Evolutionary conservation across 1,140 invertebrate species (phyloP).

Genomic region (Theocolax elegans): DNA sequence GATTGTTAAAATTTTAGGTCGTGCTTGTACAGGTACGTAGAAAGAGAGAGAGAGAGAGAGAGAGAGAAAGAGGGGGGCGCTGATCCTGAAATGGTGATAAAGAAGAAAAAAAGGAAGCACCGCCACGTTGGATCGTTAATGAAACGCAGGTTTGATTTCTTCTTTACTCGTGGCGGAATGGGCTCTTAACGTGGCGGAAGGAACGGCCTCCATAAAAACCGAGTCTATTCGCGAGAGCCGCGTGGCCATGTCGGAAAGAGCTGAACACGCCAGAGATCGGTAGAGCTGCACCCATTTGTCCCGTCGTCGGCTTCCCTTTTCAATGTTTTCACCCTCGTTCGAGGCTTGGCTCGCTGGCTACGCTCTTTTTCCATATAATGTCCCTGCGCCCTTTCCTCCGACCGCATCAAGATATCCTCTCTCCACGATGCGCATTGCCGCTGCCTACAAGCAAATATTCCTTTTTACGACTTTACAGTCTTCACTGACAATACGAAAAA

Average conservation of each 20-base stretch:
- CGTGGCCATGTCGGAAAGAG: conserved; percentile 25
- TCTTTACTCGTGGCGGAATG: conserved; percentile 43
- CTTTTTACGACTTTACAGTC: too few species aligned
- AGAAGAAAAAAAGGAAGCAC: not conserved
- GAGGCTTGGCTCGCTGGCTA: not conserved
- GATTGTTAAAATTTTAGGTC: too few species aligned
- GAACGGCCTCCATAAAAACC: conserved; percentile 44
- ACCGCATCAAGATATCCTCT: too few species aligned
- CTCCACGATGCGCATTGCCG: too few species aligned
- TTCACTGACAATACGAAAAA: too few species aligned
- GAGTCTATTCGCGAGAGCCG: conserved; percentile 35
- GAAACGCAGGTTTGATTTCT: conserved; percentile 41
- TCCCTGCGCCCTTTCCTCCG: too few species aligned
- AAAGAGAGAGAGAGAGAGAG: too few species aligned
- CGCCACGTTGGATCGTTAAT: conserved; percentile 36
- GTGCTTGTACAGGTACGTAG: too few species aligned
- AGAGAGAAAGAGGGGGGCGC: too few species aligned
- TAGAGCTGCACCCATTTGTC: conserved; percentile 38
- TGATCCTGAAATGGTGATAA: not conserved
- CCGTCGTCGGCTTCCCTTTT: conserved; percentile 20
- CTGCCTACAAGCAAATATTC: too few species aligned
- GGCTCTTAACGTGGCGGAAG: conserved; percentile 45
- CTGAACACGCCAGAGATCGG: too few species aligned
- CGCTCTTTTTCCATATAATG: not conserved
- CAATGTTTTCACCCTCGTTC: conserved; percentile 44